Conservation (phyloP, 2,888 invertebrate species). For the Lypha dubia region DNA sequence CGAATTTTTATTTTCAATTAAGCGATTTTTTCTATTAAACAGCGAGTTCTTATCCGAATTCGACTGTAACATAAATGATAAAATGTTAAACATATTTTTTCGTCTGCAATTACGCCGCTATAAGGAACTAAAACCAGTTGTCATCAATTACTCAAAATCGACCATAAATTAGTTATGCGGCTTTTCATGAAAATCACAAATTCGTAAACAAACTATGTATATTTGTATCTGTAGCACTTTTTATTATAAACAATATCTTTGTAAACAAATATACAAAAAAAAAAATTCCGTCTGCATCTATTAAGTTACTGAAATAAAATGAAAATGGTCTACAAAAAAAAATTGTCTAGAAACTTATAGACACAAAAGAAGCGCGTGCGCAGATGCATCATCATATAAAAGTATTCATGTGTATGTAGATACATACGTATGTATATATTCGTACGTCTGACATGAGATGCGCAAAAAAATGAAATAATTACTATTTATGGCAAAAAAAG, state of each 20-base stretch:
- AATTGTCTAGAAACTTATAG: constrained; percentile 28
- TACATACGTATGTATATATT: neutral
- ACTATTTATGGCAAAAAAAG: neutral
- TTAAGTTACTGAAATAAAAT: constrained; percentile 41
- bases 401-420: no score
- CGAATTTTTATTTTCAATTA: no score
- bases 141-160: neutral
- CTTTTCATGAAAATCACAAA: neutral
- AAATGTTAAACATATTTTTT: no score
- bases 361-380: constrained; percentile 51
- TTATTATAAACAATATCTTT: constrained; percentile 26
- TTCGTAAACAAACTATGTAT: neutral
- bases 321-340: constrained; percentile 19
- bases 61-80: no score
- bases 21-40: no score
- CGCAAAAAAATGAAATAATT: neutral
- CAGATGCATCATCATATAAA: neutral
- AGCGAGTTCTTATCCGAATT: no score
- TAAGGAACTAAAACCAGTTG: no score
- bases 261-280: constrained; percentile 39
- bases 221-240: neutral
- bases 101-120: no score
- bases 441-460: neutral
- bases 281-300: neutral
- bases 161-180: neutral